Evolutionary conservation across 64 coral and sea anemone genomes (phyloP), one percentile per base, ranked within the genome.

Genomic region (Pocillopora damicornis): DNA sequence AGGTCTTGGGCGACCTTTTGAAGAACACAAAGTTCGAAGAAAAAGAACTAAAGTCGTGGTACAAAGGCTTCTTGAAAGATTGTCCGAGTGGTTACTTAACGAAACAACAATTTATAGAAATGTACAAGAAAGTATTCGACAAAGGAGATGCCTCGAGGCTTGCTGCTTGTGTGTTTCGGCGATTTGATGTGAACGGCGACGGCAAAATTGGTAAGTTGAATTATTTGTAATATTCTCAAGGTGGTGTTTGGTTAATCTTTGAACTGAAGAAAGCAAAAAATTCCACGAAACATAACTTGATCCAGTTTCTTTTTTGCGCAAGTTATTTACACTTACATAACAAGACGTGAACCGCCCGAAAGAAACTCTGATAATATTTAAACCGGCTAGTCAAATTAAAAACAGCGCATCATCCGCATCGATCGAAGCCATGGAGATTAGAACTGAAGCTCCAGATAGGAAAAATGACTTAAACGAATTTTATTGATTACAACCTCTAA

Each of bases 121-220:
- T 98, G 96, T 98, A 98, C 79, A 94, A 98, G 23, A 98, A 94
- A 20, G 93, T 98, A 1, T 98, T 98, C 76, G 93, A 90, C 73
- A 91, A 95, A 79, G 96, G 96, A 11, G 96, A 98, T 74, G 96
- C 96, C n/a, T 92, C 93, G 12, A 89, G 87, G 71, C 88, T 98
- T 23, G 96, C 96, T 10, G 86, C 93, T 42, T 94, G 93, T 71
- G 93, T 98, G 12, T 98, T 98, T 84, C 90, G 96, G 16, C 90
- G 93, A 23, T 98, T 98, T 81, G 96, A 98, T 82, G 96, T 94
- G 15, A 98, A 98, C 81, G 83, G 87, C 71, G 96, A 98, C 63
- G 96, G 93, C 0, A 98, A 98, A 98, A 98, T 98, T 77, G 96
- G 96, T 92, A 75, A 93, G 93, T 26, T 30, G 15, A 15, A 61